phyloP scores from a whole-genome alignment of 2,113 vertebrate genomes.

The Potamarius usumacintae region DNA sequence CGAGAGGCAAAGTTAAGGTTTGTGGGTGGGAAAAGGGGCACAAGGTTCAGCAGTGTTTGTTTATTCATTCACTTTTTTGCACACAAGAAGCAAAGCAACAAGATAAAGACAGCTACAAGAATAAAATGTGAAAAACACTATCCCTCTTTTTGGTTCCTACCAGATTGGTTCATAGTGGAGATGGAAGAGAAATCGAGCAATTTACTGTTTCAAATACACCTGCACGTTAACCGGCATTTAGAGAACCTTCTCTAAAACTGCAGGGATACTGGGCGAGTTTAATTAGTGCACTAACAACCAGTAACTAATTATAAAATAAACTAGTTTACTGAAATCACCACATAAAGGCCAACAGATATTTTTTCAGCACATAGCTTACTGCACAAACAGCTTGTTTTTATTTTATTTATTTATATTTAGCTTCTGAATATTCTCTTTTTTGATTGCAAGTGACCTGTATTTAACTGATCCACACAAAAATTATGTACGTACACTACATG shows the following conservation, averaged over 20 bases:
- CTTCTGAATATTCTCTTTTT: background rate
- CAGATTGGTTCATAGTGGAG: background rate
- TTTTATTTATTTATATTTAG: background rate
- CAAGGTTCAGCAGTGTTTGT: background rate
- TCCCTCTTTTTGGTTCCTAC: background rate
- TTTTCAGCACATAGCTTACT: background rate
- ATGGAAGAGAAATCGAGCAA: background rate
- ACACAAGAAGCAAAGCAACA: background rate
- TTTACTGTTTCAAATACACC: background rate
- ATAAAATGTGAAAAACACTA: background rate
- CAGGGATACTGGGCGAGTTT: background rate
- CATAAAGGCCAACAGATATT: background rate
- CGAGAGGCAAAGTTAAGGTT: background rate
- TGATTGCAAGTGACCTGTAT: background rate
- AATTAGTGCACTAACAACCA: background rate
- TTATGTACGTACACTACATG: background rate
- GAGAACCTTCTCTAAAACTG: background rate
- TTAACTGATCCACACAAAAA: background rate
- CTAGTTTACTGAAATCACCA: background rate
- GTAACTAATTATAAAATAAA: background rate
- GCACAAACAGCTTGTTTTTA: background rate
- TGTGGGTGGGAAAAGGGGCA: background rate
- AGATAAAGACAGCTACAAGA: background rate
- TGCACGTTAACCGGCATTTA: background rate
- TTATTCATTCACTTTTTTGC: background rate